Evolutionary conservation across 2,113 vertebrate species (phyloP), one percentile per base, ranked within the genome.

Genomic region (Pseudorectes ferrugineus): DNA sequence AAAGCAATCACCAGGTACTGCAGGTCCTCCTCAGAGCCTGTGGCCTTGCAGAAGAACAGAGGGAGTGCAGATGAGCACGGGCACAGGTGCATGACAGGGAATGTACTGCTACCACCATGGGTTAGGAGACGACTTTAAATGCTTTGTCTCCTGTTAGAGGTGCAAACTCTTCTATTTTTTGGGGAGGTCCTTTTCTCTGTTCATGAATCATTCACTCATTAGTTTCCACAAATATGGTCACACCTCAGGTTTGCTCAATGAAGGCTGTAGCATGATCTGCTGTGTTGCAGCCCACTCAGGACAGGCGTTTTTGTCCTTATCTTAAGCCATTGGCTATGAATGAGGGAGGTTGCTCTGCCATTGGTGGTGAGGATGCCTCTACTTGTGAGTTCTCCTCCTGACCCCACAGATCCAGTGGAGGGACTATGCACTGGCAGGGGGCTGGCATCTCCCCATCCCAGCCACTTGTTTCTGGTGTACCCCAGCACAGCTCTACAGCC

Each of bases 21-120:
- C n/a, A 65, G 36, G 24, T 43, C 33, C 48, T 89, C n/a, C 52
- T 90, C n/a, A 45, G 67, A 36, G 55, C 46, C 1, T 1, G 51
- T 63, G 43, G 45, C 68, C 40, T 85, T 72, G 26, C 26, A 73
- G 48, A 76, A 45, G 38, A 62, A 10, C 25, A 81, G 48, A 86
- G 38, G 49, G 68, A 49, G 51, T 26, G 26, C 16, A 3, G 1
- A n/a, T 9, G 26, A 68, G 46, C 42, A 33, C 0, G 0, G 61
- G 36, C 1, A 0, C 46, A 65, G 15, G 29, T 18, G 19, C 1
- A 0, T 55, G 29, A 54, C 62, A 71, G 14, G 23, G 21, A 62
- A 35, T 4, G 5, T 38, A 10, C 15, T 1, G 5, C 63, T 80
- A 42, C 65, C 51, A 51, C 0, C 6, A 16, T 2, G 4, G 40